Percentiles rank a stretch among this genome's conserved stretches.
Conservation (phyloP, 2,888 invertebrate species). For the Agrenia bidenticulata region DNA sequence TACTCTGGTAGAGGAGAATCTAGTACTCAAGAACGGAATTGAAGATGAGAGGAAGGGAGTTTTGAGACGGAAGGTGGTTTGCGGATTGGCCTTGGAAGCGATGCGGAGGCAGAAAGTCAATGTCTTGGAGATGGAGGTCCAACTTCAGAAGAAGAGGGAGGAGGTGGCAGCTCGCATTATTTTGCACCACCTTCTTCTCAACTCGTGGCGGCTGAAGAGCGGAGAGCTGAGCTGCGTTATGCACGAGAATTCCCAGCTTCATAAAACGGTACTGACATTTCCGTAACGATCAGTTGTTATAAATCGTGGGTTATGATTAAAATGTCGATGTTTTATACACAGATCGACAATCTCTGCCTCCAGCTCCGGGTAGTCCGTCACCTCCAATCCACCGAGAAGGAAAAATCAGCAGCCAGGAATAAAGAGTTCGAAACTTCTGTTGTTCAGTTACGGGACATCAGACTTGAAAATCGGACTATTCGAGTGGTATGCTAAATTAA, state of each 20-base stretch:
- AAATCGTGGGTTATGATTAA: no score
- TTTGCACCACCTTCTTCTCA: constrained; percentile 35
- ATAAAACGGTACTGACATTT: constrained; percentile 29
- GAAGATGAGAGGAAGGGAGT: constrained; percentile 12
- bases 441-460: constrained; percentile 22
- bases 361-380: constrained; percentile 43
- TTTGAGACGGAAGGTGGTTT: constrained; percentile 13
- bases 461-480: constrained; percentile 25
- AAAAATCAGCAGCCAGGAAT: constrained; percentile 25
- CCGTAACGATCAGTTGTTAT: no score
- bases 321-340: no score
- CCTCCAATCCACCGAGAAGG: constrained; percentile 41
- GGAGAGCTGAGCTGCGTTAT: constrained; percentile 21
- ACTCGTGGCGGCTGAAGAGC: constrained; percentile 26
- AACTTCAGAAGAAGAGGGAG: constrained; percentile 7
- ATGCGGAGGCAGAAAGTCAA: constrained; percentile 7
- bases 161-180: constrained; percentile 35
- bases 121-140: constrained; percentile 15
- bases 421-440: constrained; percentile 28
- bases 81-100: constrained; percentile 21
- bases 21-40: constrained; percentile 14
- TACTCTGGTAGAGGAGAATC: constrained; percentile 15
- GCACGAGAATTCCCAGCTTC: constrained; percentile 27
- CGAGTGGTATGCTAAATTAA: constrained; percentile 17
- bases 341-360: constrained; percentile 46